Conservation (phyloP, 2,797 vertebrate genomes). For the Sparus aurata region DNA sequence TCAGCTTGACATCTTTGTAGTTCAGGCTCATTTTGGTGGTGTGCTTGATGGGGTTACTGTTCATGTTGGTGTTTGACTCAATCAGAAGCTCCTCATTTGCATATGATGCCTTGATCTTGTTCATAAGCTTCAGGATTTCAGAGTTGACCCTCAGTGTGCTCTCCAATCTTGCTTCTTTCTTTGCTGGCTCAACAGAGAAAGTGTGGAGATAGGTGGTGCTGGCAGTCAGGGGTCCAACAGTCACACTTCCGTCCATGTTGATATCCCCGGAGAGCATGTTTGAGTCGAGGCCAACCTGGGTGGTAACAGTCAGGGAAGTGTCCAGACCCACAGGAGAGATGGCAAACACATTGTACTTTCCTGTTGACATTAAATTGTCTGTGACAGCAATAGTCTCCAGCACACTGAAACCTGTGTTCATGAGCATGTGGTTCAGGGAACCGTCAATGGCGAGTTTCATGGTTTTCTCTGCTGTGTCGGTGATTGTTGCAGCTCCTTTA, state of each 20-base stretch:
- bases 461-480: slow-evolving; percentile 74
- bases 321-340: slow-evolving; percentile 84
- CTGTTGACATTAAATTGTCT: slow-evolving; percentile 79
- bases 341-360: slow-evolving; percentile 80
- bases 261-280: slow-evolving; percentile 81
- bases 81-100: slow-evolving; percentile 80
- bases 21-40: slow-evolving; percentile 84
- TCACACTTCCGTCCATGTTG: slow-evolving; percentile 85
- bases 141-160: slow-evolving; percentile 88
- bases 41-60: slow-evolving; percentile 86
- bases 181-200: slow-evolving; percentile 80
- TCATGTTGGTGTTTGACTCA: slow-evolving; percentile 87
- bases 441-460: slow-evolving; percentile 80
- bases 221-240: slow-evolving; percentile 83
- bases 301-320: slow-evolving; percentile 83
- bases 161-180: slow-evolving; percentile 81
- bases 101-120: slow-evolving; percentile 86
- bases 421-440: slow-evolving; percentile 87
- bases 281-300: slow-evolving; percentile 78
- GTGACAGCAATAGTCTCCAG: slow-evolving; percentile 75
- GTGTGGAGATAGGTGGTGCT: slow-evolving; percentile 83
- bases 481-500: slow-evolving; percentile 86
- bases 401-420: slow-evolving; percentile 86
- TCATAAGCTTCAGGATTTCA: slow-evolving; percentile 85
- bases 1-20: slow-evolving; percentile 88